Conservation (phyloP, 1,140 invertebrate species). For the Theocolax elegans region DNA sequence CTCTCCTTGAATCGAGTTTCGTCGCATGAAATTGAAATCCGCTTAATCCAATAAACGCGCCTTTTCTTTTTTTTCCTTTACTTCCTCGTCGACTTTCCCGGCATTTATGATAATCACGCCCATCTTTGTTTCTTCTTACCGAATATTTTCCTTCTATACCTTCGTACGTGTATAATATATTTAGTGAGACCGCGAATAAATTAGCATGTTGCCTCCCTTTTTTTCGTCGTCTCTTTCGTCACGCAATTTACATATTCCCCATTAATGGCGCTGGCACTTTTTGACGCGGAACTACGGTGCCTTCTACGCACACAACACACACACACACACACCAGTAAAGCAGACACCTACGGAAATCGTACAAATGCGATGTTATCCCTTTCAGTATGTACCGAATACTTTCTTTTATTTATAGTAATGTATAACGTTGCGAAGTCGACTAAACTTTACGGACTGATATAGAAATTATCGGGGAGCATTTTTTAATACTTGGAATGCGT, state of each 20-base stretch:
- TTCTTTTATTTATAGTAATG: too few species aligned
- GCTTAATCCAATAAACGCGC: constrained; percentile 34
- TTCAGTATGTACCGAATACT: too few species aligned
- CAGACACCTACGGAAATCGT: not conserved
- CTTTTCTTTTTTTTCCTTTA: constrained; percentile 3
- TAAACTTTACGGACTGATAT: too few species aligned
- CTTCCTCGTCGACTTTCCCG: constrained; percentile 20
- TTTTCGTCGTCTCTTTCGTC: constrained; percentile 6
- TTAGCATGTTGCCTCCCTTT: constrained; percentile 26
- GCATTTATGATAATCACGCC: constrained; percentile 1
- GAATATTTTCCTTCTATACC: constrained; percentile 4
- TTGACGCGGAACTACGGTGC: constrained; percentile 34
- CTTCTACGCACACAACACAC: constrained; percentile 4
- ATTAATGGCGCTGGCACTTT: constrained; percentile 36
- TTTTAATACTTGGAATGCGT: too few species aligned
- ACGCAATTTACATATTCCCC: constrained; percentile 39
- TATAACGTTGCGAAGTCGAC: too few species aligned
- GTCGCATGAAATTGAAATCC: constrained; percentile 32
- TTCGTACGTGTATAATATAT: constrained; percentile 30
- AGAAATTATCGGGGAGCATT: too few species aligned
- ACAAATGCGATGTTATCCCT: constrained; percentile 26
- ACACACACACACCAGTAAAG: constrained; percentile 19
- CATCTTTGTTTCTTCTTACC: constrained; percentile 14
- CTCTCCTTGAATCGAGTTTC: not conserved
- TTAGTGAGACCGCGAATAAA: constrained; percentile 29